Evolutionary conservation across 1,140 invertebrate genomes (phyloP).

Genomic region (Nephila pilipes): DNA sequence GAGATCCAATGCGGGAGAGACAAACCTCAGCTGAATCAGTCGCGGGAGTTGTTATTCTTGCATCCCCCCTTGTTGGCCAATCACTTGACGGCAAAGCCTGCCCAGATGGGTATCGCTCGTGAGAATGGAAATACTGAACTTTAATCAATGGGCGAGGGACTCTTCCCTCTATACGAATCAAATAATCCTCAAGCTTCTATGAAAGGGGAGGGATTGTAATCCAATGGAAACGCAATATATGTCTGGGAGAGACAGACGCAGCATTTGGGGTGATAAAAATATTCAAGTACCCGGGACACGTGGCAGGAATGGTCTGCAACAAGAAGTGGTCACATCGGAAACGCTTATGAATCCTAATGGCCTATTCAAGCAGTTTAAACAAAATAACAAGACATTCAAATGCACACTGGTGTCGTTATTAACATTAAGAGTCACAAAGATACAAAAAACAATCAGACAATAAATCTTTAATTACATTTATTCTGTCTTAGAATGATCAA

Average conservation of each 20-base stretch:
- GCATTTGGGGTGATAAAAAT: not conserved
- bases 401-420: too few relatives aligned
- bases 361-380: too few relatives aligned
- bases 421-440: too few relatives aligned
- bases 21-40: not conserved
- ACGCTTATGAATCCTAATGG: not conserved
- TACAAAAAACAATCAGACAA: too few relatives aligned
- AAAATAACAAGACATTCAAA: too few relatives aligned
- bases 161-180: not conserved
- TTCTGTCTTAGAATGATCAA: too few relatives aligned
- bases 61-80: not conserved
- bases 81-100: constrained; percentile 1
- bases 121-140: not conserved
- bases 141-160: constrained; percentile 8
- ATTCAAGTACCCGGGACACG: not conserved
- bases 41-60: not conserved
- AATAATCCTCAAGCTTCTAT: not conserved
- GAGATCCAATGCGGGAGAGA: not conserved
- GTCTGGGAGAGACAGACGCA: not conserved
- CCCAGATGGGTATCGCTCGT: constrained; percentile 14
- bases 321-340: not conserved
- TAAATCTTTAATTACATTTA: too few relatives aligned
- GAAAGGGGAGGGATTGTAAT: not conserved
- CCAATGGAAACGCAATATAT: not conserved
- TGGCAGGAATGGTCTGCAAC: not conserved